Conservation (phyloP, 2,797 vertebrate species). For the Phylloscopus collybita region DNA sequence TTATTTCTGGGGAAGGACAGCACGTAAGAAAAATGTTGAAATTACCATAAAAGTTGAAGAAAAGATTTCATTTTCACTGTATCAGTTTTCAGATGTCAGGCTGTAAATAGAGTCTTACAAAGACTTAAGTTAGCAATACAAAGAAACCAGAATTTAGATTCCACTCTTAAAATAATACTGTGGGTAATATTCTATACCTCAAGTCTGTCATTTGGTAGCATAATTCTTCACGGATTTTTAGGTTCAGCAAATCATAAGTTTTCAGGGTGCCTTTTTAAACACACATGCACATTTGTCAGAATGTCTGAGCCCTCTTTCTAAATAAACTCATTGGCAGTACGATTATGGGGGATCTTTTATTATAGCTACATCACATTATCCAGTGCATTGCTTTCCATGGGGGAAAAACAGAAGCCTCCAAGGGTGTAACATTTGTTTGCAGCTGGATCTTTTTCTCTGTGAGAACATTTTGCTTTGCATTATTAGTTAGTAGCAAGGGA, state of each 20-base stretch:
- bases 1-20: conserved; percentile 32
- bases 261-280: neutral
- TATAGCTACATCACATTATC: neutral
- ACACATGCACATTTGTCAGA: neutral
- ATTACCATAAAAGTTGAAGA: conserved; percentile 41
- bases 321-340: neutral
- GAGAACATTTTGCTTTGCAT: conserved; percentile 23
- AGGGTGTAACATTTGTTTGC: conserved; percentile 29
- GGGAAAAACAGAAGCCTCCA: neutral
- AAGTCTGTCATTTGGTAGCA: neutral
- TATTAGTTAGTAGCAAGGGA: conserved; percentile 41
- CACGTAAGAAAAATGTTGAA: neutral
- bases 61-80: conserved; percentile 23
- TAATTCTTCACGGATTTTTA: neutral
- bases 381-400: neutral
- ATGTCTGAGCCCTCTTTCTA: neutral
- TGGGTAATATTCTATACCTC: neutral
- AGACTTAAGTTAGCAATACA: neutral
- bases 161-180: conserved; percentile 3
- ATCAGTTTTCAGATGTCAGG: conserved; percentile 5
- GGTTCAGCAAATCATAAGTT: neutral
- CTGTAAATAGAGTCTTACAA: conserved; percentile 6
- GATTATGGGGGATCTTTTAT: neutral
- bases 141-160: neutral
- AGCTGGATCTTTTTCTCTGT: neutral